Conservation (phyloP, 2,888 invertebrate genomes). For the Antheraea assamensis region DNA sequence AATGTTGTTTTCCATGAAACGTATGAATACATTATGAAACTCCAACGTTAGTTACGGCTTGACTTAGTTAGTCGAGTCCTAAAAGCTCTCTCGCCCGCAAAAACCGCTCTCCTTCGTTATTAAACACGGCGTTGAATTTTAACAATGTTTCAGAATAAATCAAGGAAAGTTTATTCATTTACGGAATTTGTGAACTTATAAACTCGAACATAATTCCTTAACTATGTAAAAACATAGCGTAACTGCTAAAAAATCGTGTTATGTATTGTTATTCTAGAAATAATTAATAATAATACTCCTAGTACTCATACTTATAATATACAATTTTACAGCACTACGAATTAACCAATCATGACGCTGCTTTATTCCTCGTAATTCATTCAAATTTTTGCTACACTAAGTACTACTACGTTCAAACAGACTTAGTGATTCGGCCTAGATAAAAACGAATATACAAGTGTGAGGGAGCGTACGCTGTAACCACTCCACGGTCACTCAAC, state of each 20-base stretch:
- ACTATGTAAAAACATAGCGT: too few relatives aligned
- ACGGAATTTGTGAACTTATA: background rate
- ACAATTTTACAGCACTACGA: too few relatives aligned
- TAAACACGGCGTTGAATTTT: constrained; percentile 1
- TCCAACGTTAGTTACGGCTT: background rate
- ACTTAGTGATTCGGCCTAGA: background rate
- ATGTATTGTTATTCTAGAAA: too few relatives aligned
- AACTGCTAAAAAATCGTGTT: too few relatives aligned
- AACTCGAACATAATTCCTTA: background rate
- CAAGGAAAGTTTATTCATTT: background rate
- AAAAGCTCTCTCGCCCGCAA: constrained; percentile 2
- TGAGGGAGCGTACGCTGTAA: background rate
- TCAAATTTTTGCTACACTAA: too few relatives aligned
- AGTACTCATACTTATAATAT: too few relatives aligned
- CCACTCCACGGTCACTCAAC: background rate
- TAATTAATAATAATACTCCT: too few relatives aligned
- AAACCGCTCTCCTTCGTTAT: background rate
- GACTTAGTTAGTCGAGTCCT: constrained; percentile 6
- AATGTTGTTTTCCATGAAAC: background rate
- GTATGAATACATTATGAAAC: constrained; percentile 8
- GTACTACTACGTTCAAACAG: background rate
- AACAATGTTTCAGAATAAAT: constrained; percentile 2
- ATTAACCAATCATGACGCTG: too few relatives aligned
- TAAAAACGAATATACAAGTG: background rate
- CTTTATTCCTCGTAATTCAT: too few relatives aligned